These are phyloP conservation scores for Cryptosula pallasiana DNA, from an alignment of 2,888 invertebrate genomes.

Conservation along the genomic window DNA sequence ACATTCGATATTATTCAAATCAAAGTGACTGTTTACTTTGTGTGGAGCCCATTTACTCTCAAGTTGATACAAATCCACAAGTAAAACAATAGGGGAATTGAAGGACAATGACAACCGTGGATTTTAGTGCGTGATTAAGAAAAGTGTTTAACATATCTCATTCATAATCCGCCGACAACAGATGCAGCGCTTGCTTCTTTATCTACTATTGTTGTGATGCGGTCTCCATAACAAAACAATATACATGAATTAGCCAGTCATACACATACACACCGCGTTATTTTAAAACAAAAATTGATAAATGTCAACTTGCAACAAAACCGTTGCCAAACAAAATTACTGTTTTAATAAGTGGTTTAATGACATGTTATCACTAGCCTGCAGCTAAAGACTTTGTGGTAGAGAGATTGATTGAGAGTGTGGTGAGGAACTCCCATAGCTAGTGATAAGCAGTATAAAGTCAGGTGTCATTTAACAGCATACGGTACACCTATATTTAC, in stretches of 20 bases:
- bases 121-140: background rate
- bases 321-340: background rate
- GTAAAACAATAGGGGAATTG: background rate
- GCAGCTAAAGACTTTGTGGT: background rate
- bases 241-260: background rate
- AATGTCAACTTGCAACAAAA: background rate
- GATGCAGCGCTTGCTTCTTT: background rate
- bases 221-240: background rate
- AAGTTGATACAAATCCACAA: background rate
- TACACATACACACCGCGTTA: background rate
- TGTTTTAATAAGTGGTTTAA: background rate
- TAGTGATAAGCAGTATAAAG: too few relatives aligned
- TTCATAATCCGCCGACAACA: background rate
- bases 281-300: background rate
- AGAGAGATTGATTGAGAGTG: too few relatives aligned
- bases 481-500: too few relatives aligned
- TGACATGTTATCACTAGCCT: background rate
- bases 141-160: background rate
- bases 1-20: background rate
- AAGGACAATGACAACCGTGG: background rate
- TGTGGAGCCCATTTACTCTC: background rate
- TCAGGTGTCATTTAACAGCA: too few relatives aligned
- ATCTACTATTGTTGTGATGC: background rate
- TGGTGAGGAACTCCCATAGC: too few relatives aligned
- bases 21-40: background rate